phyloP scores from a whole-genome alignment of 92 coral and sea anemone genomes.

The Actinernus sp. region DNA sequence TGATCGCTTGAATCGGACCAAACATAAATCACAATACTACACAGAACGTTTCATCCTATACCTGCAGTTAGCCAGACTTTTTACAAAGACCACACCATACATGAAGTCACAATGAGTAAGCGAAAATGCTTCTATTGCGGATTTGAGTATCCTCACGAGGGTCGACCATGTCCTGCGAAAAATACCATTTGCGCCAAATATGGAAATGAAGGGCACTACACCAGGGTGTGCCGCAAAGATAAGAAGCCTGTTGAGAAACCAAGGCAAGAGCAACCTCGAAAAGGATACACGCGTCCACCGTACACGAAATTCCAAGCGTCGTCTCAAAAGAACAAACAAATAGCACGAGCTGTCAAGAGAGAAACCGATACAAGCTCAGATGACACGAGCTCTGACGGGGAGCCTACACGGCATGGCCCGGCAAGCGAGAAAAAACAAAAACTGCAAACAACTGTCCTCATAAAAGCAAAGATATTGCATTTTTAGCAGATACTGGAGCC shows the following conservation, averaged over 20 bases:
- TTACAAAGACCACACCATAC: background rate
- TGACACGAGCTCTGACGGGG: no score
- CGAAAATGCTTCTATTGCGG: conserved; percentile 13
- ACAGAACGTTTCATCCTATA: no score
- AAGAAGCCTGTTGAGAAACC: no score
- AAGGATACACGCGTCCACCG: background rate
- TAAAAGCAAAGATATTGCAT: conserved; percentile 5
- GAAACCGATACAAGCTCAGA: no score
- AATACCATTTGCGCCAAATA: conserved; percentile 14
- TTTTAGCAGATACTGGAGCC: conserved; percentile 25
- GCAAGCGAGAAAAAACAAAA: conserved; percentile 7
- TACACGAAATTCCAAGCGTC: background rate
- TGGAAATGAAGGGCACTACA: conserved; percentile 6
- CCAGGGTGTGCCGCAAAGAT: conserved; percentile 28
- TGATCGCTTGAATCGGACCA: no score
- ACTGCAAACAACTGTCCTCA: conserved; percentile 3
- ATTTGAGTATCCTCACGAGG: conserved; percentile 21
- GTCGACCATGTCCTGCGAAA: conserved; percentile 21
- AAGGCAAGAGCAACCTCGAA: background rate
- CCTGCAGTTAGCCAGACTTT: no score
- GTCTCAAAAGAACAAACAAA: no score
- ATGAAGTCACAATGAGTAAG: background rate
- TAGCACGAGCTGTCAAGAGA: no score
- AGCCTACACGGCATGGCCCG: no score
- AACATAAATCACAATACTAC: no score